phyloP scores from a whole-genome alignment of 2,113 vertebrate species.

The Ophthalmolycus amberensis region DNA sequence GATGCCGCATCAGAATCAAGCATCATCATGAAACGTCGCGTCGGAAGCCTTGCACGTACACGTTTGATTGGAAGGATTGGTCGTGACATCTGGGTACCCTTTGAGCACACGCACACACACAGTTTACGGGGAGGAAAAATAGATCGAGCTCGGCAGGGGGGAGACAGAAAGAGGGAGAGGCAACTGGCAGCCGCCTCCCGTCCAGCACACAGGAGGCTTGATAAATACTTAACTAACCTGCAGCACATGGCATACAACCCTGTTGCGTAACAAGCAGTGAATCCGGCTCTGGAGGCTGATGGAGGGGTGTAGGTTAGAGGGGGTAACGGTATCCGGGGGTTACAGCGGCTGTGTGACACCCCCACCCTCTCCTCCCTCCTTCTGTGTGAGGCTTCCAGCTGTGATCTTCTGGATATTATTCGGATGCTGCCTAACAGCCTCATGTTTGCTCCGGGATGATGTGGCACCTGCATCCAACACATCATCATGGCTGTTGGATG shows the following conservation, averaged over 20 bases:
- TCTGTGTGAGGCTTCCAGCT: slow-evolving; percentile 18
- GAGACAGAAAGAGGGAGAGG: slow-evolving; percentile 21
- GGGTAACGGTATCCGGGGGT: not conserved
- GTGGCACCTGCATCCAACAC: not conserved
- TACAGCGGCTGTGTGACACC: not conserved
- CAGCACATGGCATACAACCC: slow-evolving; percentile 54
- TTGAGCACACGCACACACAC: slow-evolving; percentile 24
- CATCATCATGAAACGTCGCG: slow-evolving; percentile 15
- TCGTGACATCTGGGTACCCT: slow-evolving; percentile 39
- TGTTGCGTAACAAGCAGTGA: slow-evolving; percentile 58
- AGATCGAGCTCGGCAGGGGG: slow-evolving; percentile 44
- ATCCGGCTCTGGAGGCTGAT: slow-evolving; percentile 32
- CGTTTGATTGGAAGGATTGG: slow-evolving; percentile 20
- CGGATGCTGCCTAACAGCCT: slow-evolving; percentile 47
- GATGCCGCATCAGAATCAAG: slow-evolving; percentile 21
- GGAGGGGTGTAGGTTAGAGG: slow-evolving; percentile 19
- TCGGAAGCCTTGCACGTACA: not conserved
- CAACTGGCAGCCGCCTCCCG: slow-evolving; percentile 44
- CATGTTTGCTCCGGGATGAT: slow-evolving; percentile 8
- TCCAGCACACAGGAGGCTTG: slow-evolving; percentile 55
- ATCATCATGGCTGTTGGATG: not conserved
- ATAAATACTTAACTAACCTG: slow-evolving; percentile 73
- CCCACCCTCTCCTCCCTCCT: not conserved
- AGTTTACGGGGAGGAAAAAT: slow-evolving; percentile 37
- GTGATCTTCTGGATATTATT: slow-evolving; percentile 38